Base-by-base conservation (phyloP, 2,888 invertebrate genomes). In the Cylindroiulus punctatus region DNA sequence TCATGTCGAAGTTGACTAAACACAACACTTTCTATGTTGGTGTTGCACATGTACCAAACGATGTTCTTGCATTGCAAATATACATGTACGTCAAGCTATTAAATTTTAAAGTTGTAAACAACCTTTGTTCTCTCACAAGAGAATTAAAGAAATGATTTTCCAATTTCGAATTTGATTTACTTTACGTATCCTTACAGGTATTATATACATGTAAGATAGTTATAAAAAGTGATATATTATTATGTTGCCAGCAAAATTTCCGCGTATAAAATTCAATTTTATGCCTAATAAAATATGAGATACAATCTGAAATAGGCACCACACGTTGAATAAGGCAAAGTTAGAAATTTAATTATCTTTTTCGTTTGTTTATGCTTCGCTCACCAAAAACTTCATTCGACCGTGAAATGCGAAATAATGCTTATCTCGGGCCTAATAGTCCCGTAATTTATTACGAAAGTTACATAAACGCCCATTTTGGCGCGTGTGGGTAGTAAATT, bases 401-500 rank as follows among this genome's bases (percentile, higher is more conserved):
- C 76, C 30, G 76, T 76, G 76, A 76, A 76, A 76, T 30, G 76
- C 76, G 30, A 76, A 76, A 76, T 76, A 76, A 76, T 30, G 76
- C 76, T 76, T 76, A 76, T 76, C 76, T 76, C 76, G 76, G 8
- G 30, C n/a, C 52, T 52, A 52, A 52, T 52, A 52, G 52, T 1
- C 52, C 19, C 52, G 52, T 7, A 76, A 76, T 76, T 76, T 76
- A 76, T 76, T 76, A 76, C 76, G 14, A 76, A 76, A 76, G 22
- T 26, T 76, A 8, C 76, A 30, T 76, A 30, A 14, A 76, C 76
- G 76, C 76, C 76, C 76, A 76, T 76, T 76, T 76, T 76, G 30
- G 76, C 76, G 76, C 30, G 76, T 76, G 76, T 76, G 76, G 76
- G 76, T 30, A 30, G 76, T 76, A 12, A 76, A 30, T 76, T 76